Conservation (phyloP, 2,113 vertebrate species). For the Etia nguti region DNA sequence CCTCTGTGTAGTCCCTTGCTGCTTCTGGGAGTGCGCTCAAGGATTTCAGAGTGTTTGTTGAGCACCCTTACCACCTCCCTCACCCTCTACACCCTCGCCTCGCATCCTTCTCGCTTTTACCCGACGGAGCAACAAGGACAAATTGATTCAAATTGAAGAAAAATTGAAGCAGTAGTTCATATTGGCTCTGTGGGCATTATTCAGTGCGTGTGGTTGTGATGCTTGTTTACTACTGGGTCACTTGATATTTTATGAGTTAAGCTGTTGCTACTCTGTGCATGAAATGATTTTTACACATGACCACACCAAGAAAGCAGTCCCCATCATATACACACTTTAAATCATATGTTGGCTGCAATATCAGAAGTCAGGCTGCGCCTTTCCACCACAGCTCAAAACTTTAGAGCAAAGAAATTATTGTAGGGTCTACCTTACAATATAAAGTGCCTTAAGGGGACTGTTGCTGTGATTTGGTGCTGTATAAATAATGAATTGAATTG, state of each 20-base stretch:
- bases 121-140: slow-evolving; percentile 20
- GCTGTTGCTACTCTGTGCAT: background rate
- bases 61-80: background rate
- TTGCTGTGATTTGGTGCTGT: background rate
- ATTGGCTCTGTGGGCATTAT: slow-evolving; percentile 6
- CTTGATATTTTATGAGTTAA: background rate
- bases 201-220: background rate
- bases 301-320: background rate
- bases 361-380: background rate
- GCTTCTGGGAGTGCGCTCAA: slow-evolving; percentile 3
- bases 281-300: background rate
- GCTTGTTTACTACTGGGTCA: background rate
- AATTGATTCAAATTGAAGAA: slow-evolving; percentile 12
- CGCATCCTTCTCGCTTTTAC: background rate
- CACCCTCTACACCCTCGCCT: background rate
- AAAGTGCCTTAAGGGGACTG: background rate
- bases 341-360: background rate
- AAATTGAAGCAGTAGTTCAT: background rate
- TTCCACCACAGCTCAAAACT: background rate
- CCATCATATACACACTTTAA: background rate
- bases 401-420: background rate
- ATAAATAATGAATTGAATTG: background rate
- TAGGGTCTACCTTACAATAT: background rate
- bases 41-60: slow-evolving; percentile 27
- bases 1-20: background rate